Percentiles rank a stretch among this genome's conserved stretches.
Evolutionary conservation across 2,113 vertebrate genomes (phyloP).

Genomic region (Ceyx cyanopectus): DNA sequence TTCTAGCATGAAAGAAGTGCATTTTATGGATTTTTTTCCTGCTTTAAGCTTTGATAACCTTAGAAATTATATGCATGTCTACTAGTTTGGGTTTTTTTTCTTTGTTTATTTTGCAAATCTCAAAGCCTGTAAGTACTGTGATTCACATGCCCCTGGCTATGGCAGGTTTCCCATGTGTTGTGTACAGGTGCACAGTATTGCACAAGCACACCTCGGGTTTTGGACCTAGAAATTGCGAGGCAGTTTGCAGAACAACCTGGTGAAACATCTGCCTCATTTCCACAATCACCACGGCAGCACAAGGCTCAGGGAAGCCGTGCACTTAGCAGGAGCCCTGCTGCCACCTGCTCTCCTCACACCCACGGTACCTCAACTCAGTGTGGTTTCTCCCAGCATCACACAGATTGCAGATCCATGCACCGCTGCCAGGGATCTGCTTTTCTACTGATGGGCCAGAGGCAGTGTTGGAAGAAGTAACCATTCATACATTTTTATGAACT

Average conservation of each 20-base stretch:
- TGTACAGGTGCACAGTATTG: background rate
- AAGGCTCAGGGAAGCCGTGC: background rate
- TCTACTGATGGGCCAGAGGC: background rate
- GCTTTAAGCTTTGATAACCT: background rate
- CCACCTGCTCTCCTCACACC: background rate
- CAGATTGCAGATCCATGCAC: fast-evolving
- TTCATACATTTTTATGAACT: background rate
- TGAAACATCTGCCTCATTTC: background rate
- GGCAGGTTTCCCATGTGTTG: background rate
- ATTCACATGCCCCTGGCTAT: background rate
- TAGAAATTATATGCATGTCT: background rate
- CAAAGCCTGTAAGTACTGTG: background rate
- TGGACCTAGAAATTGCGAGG: background rate
- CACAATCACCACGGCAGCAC: fast-evolving
- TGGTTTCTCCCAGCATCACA: fast-evolving
- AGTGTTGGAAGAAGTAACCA: background rate
- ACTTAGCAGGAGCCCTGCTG: background rate
- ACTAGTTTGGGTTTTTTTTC: background rate
- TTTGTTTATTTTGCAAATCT: background rate
- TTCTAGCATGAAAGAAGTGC: background rate
- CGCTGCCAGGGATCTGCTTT: background rate
- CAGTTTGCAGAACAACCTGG: fast-evolving
- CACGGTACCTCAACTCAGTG: background rate
- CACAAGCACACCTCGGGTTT: fast-evolving
- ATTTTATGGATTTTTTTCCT: background rate